phyloP scores from a whole-genome alignment of 2,113 vertebrate species.

The Leptobrachium leishanense region DNA sequence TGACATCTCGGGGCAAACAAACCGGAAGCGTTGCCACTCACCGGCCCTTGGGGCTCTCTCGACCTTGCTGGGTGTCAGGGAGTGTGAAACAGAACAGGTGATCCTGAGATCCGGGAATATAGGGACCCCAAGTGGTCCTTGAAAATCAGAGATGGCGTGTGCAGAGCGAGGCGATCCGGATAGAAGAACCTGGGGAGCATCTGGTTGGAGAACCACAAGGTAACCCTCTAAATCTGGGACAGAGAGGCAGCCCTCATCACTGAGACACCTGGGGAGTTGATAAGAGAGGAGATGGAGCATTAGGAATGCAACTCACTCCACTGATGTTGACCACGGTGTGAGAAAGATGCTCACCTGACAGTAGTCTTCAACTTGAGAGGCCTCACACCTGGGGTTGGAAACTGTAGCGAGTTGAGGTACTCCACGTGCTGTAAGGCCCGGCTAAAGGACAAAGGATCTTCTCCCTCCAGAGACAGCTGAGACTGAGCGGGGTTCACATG shows the following conservation, averaged over 20 bases:
- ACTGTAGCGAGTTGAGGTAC: constrained; percentile 94
- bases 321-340: background rate
- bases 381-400: constrained; percentile 93
- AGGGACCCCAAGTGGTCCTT: constrained; percentile 80
- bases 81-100: constrained; percentile 90
- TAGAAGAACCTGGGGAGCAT: constrained; percentile 92
- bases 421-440: constrained; percentile 95
- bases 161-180: constrained; percentile 86
- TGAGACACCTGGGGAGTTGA: constrained; percentile 81
- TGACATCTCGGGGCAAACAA: background rate
- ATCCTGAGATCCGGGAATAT: constrained; percentile 91
- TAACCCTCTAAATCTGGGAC: constrained; percentile 92
- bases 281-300: background rate
- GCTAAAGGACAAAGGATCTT: constrained; percentile 95
- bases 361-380: constrained; percentile 87
- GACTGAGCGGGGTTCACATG: constrained; percentile 97
- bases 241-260: constrained; percentile 92
- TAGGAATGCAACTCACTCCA: background rate
- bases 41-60: constrained; percentile 57
- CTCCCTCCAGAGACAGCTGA: constrained; percentile 90
- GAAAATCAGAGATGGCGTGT: constrained; percentile 85
- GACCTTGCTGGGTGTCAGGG: constrained; percentile 72
- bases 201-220: constrained; percentile 92
- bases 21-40: background rate
- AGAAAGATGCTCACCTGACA: constrained; percentile 69